Conservation (phyloP, 2,888 invertebrate species). For the Folsomia manolachei region DNA sequence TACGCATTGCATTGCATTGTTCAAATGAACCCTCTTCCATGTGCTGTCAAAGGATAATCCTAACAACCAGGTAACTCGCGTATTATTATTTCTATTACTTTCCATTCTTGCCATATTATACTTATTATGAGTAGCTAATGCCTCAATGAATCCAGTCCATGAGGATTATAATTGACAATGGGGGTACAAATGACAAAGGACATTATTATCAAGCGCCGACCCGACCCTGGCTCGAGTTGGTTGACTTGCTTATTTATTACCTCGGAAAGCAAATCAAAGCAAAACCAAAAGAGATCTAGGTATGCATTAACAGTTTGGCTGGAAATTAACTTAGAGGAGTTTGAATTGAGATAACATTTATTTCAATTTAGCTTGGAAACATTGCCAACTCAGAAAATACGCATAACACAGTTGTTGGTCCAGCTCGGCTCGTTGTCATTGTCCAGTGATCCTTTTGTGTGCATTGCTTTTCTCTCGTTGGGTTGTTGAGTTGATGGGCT, state of each 20-base stretch:
- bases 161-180: slow-evolving; percentile 15
- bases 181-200: slow-evolving; percentile 17
- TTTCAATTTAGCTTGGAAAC: background rate
- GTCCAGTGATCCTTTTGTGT: slow-evolving; percentile 1
- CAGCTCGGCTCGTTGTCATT: background rate
- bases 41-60: slow-evolving; percentile 3
- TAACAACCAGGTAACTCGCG: slow-evolving; percentile 17
- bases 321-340: background rate
- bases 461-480: background rate
- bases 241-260: slow-evolving; percentile 2
- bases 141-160: slow-evolving; percentile 23
- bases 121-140: slow-evolving; percentile 31
- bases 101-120: slow-evolving; percentile 21
- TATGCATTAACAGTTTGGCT: background rate
- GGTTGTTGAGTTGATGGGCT: slow-evolving; percentile 4
- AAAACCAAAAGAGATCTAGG: background rate
- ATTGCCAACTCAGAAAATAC: too few relatives aligned
- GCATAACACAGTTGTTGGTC: background rate
- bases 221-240: slow-evolving; percentile 10
- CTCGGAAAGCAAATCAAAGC: background rate
- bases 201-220: slow-evolving; percentile 8
- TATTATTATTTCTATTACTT: slow-evolving; percentile 1
- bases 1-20: background rate
- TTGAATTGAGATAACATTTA: slow-evolving; percentile 6
- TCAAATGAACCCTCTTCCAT: background rate